Evolutionary conservation across 2,113 vertebrate species (phyloP), one percentile per base, ranked within the genome.

Genomic region (Telmatochromis sp.): DNA sequence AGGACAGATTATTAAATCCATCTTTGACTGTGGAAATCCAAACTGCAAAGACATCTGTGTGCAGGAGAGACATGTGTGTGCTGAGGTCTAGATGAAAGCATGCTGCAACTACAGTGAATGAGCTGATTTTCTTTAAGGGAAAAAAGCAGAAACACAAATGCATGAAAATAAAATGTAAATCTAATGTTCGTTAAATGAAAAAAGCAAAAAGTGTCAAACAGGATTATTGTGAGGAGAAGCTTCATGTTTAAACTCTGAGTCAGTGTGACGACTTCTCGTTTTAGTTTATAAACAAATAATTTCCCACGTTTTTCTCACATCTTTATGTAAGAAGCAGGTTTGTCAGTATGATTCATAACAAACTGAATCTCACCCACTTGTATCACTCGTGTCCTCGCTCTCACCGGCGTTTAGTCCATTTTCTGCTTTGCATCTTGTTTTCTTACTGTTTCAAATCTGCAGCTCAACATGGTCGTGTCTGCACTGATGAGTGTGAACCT

Each of bases 1-100:
- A 90, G 86, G 91, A 91, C 81, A 85, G 65, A 89, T 91, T 82
- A 94, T 93, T 86, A 54, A 87, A 94, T 90, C 88, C 87, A 91
- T 94, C 68, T 86, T 86, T 91, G n/a, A 53, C 53, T 55, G 68
- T 86, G 88, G 89, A 92, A 89, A 88, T 9, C 1, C 81, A 65
- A 7, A 42, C 40, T 50, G 55, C 85, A 83, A 14, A 86, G 81
- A 78, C 78, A 19, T 54, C 42, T 87, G 80, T 82, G 80, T 31
- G 89, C 71, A 21, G 31, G n/a, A 86, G 51, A 51, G 78, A 40
- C 73, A 13, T 71, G 14, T 65, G 65, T 81, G 91, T 17, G 88
- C 81, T 5, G 15, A 85, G 86, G 68, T 31, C 1, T 13, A 23
- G 57, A 28, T 50, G 42, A 50, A 28, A 47, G 71, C 14, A 17